These are phyloP conservation scores for Ennomos erosarius DNA, from an alignment of 2,888 invertebrate species.

Conservation along the genomic window DNA sequence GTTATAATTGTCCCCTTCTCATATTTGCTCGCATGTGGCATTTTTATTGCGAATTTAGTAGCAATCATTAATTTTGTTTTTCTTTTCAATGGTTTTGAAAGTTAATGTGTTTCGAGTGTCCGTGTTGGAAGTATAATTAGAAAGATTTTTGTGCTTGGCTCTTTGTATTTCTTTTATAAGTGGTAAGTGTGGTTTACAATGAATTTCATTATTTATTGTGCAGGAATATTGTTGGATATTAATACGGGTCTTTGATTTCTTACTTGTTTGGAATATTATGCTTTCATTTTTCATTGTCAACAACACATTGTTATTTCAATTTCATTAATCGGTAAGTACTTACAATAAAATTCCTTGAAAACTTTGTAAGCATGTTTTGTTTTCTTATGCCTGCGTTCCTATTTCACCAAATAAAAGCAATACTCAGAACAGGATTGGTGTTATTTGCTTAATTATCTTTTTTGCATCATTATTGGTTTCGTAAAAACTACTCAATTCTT, in stretches of 20 bases:
- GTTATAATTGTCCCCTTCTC: constrained; percentile 80
- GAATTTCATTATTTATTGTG: constrained; percentile 59
- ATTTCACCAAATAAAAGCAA: too few species aligned
- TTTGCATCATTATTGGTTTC: too few species aligned
- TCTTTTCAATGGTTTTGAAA: constrained; percentile 68
- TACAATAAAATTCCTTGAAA: too few species aligned
- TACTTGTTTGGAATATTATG: constrained; percentile 8
- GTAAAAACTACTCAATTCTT: too few species aligned
- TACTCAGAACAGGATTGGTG: too few species aligned
- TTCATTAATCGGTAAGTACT: constrained; percentile 1
- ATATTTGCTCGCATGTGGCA: constrained; percentile 83
- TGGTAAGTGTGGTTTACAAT: constrained; percentile 73
- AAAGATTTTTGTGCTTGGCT: constrained; percentile 62
- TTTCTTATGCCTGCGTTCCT: too few species aligned
- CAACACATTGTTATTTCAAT: background rate
- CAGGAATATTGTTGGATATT: constrained; percentile 54
- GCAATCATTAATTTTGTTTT: constrained; percentile 85
- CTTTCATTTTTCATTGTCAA: constrained; percentile 5
- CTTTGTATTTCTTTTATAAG: constrained; percentile 59
- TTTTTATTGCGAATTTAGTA: constrained; percentile 84
- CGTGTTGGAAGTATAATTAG: constrained; percentile 66
- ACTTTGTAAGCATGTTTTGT: too few species aligned
- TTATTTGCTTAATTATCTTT: too few species aligned
- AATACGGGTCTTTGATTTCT: constrained; percentile 40
- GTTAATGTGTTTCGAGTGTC: constrained; percentile 75